These are phyloP conservation scores for Chelonus formosanus DNA, from an alignment of 2,888 invertebrate genomes.

Conservation along the genomic window DNA sequence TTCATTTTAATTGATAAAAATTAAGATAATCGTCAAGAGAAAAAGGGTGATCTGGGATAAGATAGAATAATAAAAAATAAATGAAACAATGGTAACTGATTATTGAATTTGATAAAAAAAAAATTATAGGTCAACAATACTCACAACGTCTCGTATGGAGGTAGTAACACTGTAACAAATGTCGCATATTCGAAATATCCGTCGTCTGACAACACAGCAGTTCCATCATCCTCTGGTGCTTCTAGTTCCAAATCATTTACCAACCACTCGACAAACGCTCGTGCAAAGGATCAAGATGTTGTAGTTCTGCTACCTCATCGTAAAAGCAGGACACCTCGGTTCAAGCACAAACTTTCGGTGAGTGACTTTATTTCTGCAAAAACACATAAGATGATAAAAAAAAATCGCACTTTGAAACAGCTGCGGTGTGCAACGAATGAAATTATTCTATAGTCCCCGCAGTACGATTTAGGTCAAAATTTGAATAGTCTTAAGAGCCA, in stretches of 20 bases:
- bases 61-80: background rate
- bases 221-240: slow-evolving; percentile 39
- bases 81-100: slow-evolving; percentile 1
- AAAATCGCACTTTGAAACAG: slow-evolving; percentile 17
- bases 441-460: slow-evolving; percentile 26
- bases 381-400: slow-evolving; percentile 4
- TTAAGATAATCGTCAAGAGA: no score
- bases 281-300: slow-evolving; percentile 54
- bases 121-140: slow-evolving; percentile 69
- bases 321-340: slow-evolving; percentile 54
- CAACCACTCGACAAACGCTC: slow-evolving; percentile 31
- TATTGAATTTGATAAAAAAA: slow-evolving; percentile 4
- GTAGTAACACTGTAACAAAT: slow-evolving; percentile 69
- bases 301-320: slow-evolving; percentile 56
- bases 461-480: slow-evolving; percentile 40
- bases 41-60: no score
- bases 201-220: slow-evolving; percentile 30
- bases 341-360: slow-evolving; percentile 59
- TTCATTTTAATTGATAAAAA: no score
- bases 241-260: slow-evolving; percentile 41
- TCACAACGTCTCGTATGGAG: slow-evolving; percentile 76
- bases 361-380: slow-evolving; percentile 30
- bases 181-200: slow-evolving; percentile 64
- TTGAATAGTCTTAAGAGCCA: slow-evolving; percentile 39
- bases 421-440: slow-evolving; percentile 17